Conservation (phyloP, 2,113 vertebrate species). For the Thymallus thymallus region DNA sequence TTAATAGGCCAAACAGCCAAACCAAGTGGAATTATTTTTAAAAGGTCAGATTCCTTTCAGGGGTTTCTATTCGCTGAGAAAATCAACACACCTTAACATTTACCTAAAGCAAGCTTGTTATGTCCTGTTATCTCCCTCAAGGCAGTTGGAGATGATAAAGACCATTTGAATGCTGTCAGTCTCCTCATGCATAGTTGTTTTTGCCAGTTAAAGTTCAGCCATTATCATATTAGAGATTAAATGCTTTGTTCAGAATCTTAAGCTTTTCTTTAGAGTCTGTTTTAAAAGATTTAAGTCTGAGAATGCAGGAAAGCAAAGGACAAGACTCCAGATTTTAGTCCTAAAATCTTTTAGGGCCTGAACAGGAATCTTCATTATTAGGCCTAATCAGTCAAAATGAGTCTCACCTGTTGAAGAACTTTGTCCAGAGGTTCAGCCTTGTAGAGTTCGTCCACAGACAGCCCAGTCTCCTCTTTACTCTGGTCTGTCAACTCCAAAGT, state of each 20-base stretch:
- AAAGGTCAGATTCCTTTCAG: slow-evolving; percentile 37
- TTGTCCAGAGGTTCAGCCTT: slow-evolving; percentile 88
- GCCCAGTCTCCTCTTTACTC: slow-evolving; percentile 84
- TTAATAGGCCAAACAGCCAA: slow-evolving; percentile 45
- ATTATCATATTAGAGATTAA: neutral
- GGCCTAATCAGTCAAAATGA: neutral
- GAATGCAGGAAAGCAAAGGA: too few species aligned
- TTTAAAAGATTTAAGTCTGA: too few species aligned
- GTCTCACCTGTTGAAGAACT: slow-evolving; percentile 88
- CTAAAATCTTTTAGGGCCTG: neutral
- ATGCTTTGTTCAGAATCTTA: neutral
- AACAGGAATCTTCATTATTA: neutral
- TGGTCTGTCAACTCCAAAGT: slow-evolving; percentile 85
- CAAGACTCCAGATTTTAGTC: too few species aligned
- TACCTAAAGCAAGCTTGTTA: slow-evolving; percentile 37
- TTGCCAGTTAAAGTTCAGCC: neutral
- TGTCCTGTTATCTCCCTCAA: slow-evolving; percentile 28
- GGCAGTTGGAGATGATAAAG: slow-evolving; percentile 19
- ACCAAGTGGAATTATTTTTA: slow-evolving; percentile 33
- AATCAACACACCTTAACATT: slow-evolving; percentile 39
- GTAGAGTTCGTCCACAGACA: slow-evolving; percentile 81
- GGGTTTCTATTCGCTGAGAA: slow-evolving; percentile 1
- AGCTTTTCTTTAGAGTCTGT: too few species aligned
- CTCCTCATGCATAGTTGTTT: too few species aligned
- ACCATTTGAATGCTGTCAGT: neutral